Evolutionary conservation across 2,113 vertebrate genomes (phyloP), one percentile per base, ranked within the genome.

Genomic region (Aleadryas rufinucha): DNA sequence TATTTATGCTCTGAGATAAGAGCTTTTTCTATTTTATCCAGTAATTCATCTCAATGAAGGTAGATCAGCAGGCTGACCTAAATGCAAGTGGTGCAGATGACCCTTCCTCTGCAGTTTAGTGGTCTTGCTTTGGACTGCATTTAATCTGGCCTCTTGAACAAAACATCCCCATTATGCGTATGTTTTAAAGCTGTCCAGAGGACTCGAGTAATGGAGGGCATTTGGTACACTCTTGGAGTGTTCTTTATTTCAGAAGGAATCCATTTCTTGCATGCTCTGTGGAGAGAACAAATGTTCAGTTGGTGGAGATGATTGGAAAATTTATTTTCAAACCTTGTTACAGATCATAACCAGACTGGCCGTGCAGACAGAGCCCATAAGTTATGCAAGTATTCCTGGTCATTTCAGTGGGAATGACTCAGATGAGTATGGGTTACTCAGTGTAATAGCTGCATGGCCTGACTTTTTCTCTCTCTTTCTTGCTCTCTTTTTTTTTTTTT

Each of bases 381-480:
- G 64, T 66, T 84, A 50, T 80, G 7, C 68, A 88, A 81, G 50
- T 81, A 47, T 80, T 90, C 72, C 86, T 56, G 72, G 74, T 78
- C 15, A 12, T 60, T 91, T 89, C 72, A 56, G 45, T 81, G 72
- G 33, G 76, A 77, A 41, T 95, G 86, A 93, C 64, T 95, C 94
- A 87, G 24, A 50, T 28, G 64, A 86, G 33, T 42, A 22, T 47
- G 56, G 69, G 52, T 89, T 87, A 35, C 16, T 78, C 59, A 53
- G 14, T 59, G 18, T 76, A 90, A 80, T 59, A 83, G 63, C 11
- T 88, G 28, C 45, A 50, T 39, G 72, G 35, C 52, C n/a, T 76
- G 79, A 54, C n/a, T 56, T 30, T 72, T 39, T 69, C 19, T 63
- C 15, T 42, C 23, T 53, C 8, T 65, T 4, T 16, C 4, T 45